Conservation (phyloP, 1,140 invertebrate species). For the Popillia japonica region DNA sequence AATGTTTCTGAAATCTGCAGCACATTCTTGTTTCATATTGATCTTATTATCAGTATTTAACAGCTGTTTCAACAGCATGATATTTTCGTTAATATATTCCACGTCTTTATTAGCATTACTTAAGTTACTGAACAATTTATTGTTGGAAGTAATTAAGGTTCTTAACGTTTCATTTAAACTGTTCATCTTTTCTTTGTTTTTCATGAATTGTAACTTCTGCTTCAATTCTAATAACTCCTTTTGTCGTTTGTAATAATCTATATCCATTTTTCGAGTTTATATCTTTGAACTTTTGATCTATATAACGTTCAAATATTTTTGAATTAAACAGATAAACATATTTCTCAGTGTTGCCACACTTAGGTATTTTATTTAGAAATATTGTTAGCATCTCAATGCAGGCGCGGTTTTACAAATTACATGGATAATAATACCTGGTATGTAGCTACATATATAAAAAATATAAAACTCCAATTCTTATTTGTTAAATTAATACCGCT, state of each 20-base stretch:
- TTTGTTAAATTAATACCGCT: too few species aligned
- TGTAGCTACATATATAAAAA: too few species aligned
- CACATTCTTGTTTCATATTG: conserved; percentile 9
- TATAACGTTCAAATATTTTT: too few species aligned
- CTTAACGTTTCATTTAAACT: background rate
- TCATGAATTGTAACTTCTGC: background rate
- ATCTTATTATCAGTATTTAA: conserved; percentile 9
- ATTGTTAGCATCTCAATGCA: too few species aligned
- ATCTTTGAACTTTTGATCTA: too few species aligned
- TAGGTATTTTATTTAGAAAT: too few species aligned
- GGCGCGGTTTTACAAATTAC: too few species aligned
- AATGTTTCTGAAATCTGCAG: background rate
- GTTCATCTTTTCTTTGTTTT: background rate
- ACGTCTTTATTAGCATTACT: background rate
- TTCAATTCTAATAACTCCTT: conserved; percentile 16
- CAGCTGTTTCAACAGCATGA: background rate
- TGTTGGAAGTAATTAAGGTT: background rate
- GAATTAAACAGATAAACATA: too few species aligned
- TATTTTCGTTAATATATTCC: background rate
- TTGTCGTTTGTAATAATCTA: conserved; percentile 1
- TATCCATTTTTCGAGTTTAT: background rate
- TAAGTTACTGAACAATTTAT: background rate
- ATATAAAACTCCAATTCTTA: too few species aligned
- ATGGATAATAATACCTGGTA: too few species aligned
- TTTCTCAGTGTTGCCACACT: too few species aligned